Base-by-base conservation (phyloP, 2,888 invertebrate genomes). In the Gryllus longicercus region DNA sequence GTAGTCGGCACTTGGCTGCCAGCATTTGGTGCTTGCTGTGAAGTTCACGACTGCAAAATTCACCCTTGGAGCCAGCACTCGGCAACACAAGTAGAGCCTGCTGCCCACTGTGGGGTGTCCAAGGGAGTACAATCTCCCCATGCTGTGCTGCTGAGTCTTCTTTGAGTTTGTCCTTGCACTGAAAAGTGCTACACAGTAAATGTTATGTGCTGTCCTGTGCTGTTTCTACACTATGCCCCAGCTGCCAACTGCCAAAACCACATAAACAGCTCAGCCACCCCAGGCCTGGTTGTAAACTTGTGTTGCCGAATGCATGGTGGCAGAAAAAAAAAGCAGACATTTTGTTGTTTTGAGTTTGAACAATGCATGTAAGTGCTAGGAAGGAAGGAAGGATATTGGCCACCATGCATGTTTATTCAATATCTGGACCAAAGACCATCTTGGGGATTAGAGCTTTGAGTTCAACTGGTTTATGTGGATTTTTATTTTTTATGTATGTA, bases 241-340 rank as follows among this genome's bases (percentile, higher is more conserved):
- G 63, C 63, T 63, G 63, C 14, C n/a, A 18, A 63, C 63, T 63
- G 63, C 63, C 63, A 63, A 14, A 63, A n/a, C 63, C 63, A 63
- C n/a, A n/a, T 63, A n/a, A 63, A 63, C 63, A 63, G 63, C 63
- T 63, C 63, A 63, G 63, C n/a, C n/a, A n/a, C 63, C n/a, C 63
- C 63, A 63, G n/a, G 63, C n/a, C 63, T 63, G 63, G 63, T 63
- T 14, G 63, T n/a, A 14, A 63, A n/a, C 63, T 63, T 63, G 63
- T 63, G 63, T 63, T 63, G 63, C 63, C 63, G 63, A 63, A n/a
- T 63, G 63, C 63, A 63, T n/a, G 63, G n/a, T 14, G 63, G 63
- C 63, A 63, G 63, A n/a, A 18, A n/a, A n/a, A 16, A 21, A 38
- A 38, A 8, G n/a, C 63, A 14, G n/a, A 63, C 63, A 63, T 63